phyloP scores from a whole-genome alignment of 2,888 invertebrate species.

The Carpatolechia fugitivella region DNA sequence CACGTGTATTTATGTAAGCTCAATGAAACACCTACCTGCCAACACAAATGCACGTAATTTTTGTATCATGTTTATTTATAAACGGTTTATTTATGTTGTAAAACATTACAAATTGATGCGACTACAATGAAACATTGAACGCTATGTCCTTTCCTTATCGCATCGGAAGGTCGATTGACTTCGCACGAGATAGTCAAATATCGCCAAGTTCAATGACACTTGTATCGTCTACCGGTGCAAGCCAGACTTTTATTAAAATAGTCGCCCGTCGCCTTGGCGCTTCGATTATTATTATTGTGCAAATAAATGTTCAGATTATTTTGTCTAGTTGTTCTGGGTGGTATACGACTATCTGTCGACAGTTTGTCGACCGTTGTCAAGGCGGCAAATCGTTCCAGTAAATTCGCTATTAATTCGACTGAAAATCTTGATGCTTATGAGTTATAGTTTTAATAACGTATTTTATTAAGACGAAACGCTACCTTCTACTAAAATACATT shows the following conservation, averaged over 20 bases:
- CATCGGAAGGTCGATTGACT: not conserved
- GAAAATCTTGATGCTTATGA: no score
- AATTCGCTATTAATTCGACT: no score
- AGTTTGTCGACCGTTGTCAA: no score
- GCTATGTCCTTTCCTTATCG: not conserved
- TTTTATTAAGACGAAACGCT: no score
- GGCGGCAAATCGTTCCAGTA: no score
- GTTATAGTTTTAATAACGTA: no score
- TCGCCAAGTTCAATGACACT: not conserved
- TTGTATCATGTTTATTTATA: not conserved
- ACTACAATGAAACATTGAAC: not conserved
- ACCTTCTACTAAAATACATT: no score
- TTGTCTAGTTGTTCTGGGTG: not conserved
- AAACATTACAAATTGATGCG: not conserved
- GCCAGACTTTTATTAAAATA: constrained; percentile 6
- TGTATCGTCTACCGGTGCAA: not conserved
- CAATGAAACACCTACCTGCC: not conserved
- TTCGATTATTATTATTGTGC: not conserved
- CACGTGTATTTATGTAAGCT: no score
- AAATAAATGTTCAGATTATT: not conserved
- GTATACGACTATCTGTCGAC: no score
- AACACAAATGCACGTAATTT: not conserved
- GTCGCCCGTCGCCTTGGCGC: not conserved
- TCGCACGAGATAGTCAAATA: constrained; percentile 4
- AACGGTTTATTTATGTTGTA: not conserved